Conservation (phyloP, 2,797 vertebrate genomes). For the Leptoclinus maculatus region DNA sequence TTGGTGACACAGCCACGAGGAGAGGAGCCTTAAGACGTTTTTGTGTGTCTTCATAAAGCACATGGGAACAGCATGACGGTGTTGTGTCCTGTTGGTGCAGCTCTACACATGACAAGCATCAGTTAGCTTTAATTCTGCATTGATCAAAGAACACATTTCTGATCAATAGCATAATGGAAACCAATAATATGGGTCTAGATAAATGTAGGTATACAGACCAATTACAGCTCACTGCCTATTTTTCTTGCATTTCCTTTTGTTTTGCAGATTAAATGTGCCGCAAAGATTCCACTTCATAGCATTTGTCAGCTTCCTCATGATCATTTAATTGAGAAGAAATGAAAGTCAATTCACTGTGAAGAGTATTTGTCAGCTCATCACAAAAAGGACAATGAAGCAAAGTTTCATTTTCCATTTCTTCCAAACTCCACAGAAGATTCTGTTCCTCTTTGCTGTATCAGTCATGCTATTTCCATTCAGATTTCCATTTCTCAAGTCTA, state of each 20-base stretch:
- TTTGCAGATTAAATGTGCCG: constrained; percentile 16
- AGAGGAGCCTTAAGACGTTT: constrained; percentile 10
- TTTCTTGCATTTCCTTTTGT: constrained; percentile 16
- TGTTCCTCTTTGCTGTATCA: background rate
- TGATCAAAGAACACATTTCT: background rate
- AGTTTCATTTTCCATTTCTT: background rate
- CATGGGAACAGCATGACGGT: constrained; percentile 9
- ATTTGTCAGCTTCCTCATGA: constrained; percentile 16
- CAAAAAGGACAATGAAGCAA: constrained; percentile 21
- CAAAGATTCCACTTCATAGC: constrained; percentile 3
- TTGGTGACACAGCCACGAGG: constrained; percentile 14
- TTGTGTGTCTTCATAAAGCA: constrained; percentile 14
- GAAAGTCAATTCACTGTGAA: constrained; percentile 39
- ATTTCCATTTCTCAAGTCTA: background rate
- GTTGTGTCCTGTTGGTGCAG: background rate
- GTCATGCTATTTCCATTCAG: background rate
- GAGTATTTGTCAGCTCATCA: constrained; percentile 37
- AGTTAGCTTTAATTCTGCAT: background rate
- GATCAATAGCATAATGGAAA: background rate
- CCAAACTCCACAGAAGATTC: background rate
- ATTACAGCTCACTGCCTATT: background rate
- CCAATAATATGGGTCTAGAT: background rate
- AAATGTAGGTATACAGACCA: background rate
- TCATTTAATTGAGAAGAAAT: constrained; percentile 43
- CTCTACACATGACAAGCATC: constrained; percentile 1